Conservation (phyloP, 2,888 invertebrate species). For the Eupithecia abbreviata region DNA sequence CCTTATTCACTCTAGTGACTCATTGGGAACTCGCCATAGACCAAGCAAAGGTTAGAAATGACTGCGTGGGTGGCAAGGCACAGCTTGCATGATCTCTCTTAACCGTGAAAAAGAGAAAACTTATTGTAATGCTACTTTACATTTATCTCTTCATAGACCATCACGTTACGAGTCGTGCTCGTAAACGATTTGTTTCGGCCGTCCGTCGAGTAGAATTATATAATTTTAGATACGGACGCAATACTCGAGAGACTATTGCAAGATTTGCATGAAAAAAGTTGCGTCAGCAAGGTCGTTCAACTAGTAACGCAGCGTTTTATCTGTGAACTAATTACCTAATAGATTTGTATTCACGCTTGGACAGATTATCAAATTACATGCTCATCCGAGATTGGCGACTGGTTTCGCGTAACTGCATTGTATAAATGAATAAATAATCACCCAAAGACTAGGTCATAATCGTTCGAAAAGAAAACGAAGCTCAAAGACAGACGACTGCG, state of each 20-base stretch:
- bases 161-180: constrained; percentile 39
- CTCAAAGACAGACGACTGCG: constrained; percentile 8
- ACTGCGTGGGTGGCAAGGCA: neutral
- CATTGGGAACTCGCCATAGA: neutral
- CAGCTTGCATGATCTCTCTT: neutral
- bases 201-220: constrained; percentile 60
- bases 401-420: neutral
- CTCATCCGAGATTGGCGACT: neutral
- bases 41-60: neutral
- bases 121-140: neutral
- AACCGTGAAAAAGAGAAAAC: constrained; percentile 4
- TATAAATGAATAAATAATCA: constrained; percentile 2
- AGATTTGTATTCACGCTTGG: constrained; percentile 13
- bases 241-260: constrained; percentile 45
- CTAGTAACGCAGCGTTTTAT: constrained; percentile 22
- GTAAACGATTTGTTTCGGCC: constrained; percentile 63
- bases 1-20: neutral
- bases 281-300: constrained; percentile 40
- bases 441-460: neutral
- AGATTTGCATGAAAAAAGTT: constrained; percentile 36
- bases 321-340: constrained; percentile 13
- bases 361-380: neutral
- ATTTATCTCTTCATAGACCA: constrained; percentile 14
- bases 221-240: constrained; percentile 25
- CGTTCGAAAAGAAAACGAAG: neutral